Percentiles rank a stretch among this genome's conserved stretches.
These are phyloP conservation scores for Platycheirus rosarum DNA, from an alignment of 2,888 invertebrate species.

Conservation along the genomic window DNA sequence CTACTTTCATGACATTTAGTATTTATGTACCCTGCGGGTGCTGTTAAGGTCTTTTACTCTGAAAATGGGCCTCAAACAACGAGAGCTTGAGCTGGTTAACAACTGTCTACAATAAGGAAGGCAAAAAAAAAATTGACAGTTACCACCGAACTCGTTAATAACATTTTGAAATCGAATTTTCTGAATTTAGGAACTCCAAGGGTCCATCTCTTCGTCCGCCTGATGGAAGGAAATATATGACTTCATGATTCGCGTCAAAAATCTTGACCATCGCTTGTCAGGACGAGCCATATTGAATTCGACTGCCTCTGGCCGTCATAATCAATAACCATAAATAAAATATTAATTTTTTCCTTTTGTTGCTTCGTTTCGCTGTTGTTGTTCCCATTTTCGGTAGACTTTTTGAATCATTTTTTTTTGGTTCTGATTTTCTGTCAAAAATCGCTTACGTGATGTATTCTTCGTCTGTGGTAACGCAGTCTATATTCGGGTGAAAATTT, in stretches of 20 bases:
- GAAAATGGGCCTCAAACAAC: slow-evolving; percentile 40
- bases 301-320: slow-evolving; percentile 50
- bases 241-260: slow-evolving; percentile 58
- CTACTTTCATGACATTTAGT: slow-evolving; percentile 53
- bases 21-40: slow-evolving; percentile 61
- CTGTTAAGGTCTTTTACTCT: slow-evolving; percentile 12
- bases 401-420: slow-evolving; percentile 30
- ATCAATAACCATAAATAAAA: slow-evolving; percentile 68
- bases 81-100: slow-evolving; percentile 20
- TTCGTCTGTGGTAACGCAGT: neutral
- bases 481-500: slow-evolving; percentile 51
- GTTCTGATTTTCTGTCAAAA: slow-evolving; percentile 54
- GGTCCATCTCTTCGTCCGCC: neutral
- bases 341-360: slow-evolving; percentile 12
- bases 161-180: slow-evolving; percentile 59
- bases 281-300: slow-evolving; percentile 47
- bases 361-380: slow-evolving; percentile 10
- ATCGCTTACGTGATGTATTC: slow-evolving; percentile 35
- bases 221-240: slow-evolving; percentile 24
- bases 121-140: slow-evolving; percentile 30
- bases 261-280: slow-evolving; percentile 39
- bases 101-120: slow-evolving; percentile 10
- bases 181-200: slow-evolving; percentile 32
- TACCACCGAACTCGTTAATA: slow-evolving; percentile 62
- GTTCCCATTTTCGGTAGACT: slow-evolving; percentile 50